Evolutionary conservation across 1,140 invertebrate species (phyloP).

Genomic region (Rhynchophorus ferrugineus): DNA sequence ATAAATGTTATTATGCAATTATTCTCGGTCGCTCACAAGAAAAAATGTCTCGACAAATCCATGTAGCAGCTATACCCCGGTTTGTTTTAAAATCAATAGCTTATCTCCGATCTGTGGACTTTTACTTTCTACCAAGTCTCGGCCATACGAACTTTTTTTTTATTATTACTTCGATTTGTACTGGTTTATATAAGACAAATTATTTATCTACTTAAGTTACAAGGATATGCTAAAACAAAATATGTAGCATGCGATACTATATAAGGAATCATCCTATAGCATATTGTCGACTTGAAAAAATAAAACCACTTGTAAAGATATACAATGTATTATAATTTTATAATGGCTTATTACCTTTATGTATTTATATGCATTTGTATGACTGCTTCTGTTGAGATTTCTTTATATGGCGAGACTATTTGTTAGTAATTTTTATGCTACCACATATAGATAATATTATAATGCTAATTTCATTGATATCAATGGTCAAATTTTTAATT

Average conservation of each 20-base stretch:
- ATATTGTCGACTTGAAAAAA: slow-evolving; percentile 18
- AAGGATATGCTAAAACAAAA: slow-evolving; percentile 20
- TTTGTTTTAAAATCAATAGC: slow-evolving; percentile 17
- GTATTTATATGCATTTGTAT: no score
- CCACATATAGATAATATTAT: not conserved
- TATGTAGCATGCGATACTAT: slow-evolving; percentile 18
- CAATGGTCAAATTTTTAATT: no score
- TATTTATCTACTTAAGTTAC: slow-evolving; percentile 20
- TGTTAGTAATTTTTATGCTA: not conserved
- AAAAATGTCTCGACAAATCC: not conserved
- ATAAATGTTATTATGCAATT: not conserved
- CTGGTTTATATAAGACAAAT: slow-evolving; percentile 21
- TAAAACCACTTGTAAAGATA: slow-evolving; percentile 2
- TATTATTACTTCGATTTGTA: slow-evolving; percentile 8
- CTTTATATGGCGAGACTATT: not conserved
- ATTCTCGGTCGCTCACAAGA: not conserved
- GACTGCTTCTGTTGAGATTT: not conserved
- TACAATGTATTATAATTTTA: slow-evolving; percentile 16
- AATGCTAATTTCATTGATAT: no score
- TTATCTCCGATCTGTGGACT: slow-evolving; percentile 17
- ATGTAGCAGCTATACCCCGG: not conserved
- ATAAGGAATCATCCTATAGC: slow-evolving; percentile 13
- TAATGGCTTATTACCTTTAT: slow-evolving; percentile 19
- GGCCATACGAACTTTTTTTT: slow-evolving; percentile 1
- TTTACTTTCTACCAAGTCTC: slow-evolving; percentile 17